Evolutionary conservation across 1,140 invertebrate species (phyloP), one percentile per base, ranked within the genome.

Genomic region (Lucilia cuprina): DNA sequence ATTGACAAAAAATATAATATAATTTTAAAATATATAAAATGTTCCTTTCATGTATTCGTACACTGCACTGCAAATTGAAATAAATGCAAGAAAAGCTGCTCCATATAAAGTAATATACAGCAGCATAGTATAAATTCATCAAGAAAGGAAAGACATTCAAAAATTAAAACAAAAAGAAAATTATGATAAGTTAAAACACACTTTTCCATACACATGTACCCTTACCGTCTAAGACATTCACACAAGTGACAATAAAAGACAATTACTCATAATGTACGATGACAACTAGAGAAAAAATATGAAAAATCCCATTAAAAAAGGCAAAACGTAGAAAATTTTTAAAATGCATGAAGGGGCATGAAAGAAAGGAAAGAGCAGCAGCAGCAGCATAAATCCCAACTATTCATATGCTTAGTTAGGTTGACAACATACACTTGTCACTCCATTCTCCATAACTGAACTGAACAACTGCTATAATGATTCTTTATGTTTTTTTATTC

Each of bases 231-330:
- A 10, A 3, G 14, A n/a, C 3, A 12, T 13, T 47, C 35, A 80
- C 47, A 80, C 12, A 50, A 50, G 21, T 80, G 41, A 80, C 77
- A 80, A 80, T 80, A 80, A 80, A 80, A 80, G 77, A 80, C 77
- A 80, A 80, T 80, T 80, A 80, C 77, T 80, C 77, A 80, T 80
- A 80, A 80, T 49, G 41, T 80, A 80, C 25, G 41, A 80, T 49
- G 77, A 78, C 77, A 80, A 21, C 47, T 30, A 30, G 9, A 21
- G 10, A 50, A 25, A 49, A 25, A 49, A 50, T 10, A 70, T 25
- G 0, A 70, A 25, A 25, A 5, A 4, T n/a, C 17, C 35, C 21
- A 78, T 14, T 47, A 25, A 21, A 50, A 17, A 3, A 80, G 21
- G 19, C 74, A 25, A 75, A 10, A 5, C n/a, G 74, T 13, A 30